Percentiles rank a stretch among this genome's conserved stretches.
These are phyloP conservation scores for Coranthus polyacanthus DNA, from an alignment of 2,797 vertebrate genomes.

Conservation along the genomic window DNA sequence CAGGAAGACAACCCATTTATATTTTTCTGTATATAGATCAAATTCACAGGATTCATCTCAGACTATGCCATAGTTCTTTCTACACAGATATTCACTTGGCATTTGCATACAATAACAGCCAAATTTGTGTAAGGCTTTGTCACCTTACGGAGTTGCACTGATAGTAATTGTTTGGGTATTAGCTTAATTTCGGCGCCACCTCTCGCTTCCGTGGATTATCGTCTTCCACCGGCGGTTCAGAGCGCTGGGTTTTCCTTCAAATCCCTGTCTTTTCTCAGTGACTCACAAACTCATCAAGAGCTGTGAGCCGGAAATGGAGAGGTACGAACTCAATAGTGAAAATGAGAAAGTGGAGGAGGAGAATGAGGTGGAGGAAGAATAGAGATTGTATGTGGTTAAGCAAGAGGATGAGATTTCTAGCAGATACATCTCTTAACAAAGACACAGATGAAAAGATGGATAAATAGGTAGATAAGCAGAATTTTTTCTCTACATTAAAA, in stretches of 20 bases:
- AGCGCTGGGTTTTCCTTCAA: constrained; percentile 52
- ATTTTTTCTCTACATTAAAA: constrained; percentile 39
- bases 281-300: constrained; percentile 61
- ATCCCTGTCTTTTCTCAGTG: constrained; percentile 59
- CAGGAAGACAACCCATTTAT: constrained; percentile 14
- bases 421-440: constrained; percentile 31
- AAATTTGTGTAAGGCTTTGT: constrained; percentile 64
- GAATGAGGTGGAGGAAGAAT: constrained; percentile 35
- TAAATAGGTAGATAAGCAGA: constrained; percentile 15
- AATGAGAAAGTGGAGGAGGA: constrained; percentile 40
- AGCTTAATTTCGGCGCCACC: constrained; percentile 55
- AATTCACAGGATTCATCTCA: constrained; percentile 27
- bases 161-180: constrained; percentile 72
- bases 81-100: constrained; percentile 44
- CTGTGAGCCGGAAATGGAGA: constrained; percentile 48
- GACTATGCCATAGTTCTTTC: constrained; percentile 22
- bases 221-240: constrained; percentile 52
- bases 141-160: constrained; percentile 39
- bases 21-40: constrained; percentile 32
- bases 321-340: constrained; percentile 41
- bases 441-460: constrained; percentile 24
- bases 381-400: constrained; percentile 31
- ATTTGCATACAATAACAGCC: constrained; percentile 42
- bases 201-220: constrained; percentile 71
- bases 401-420: constrained; percentile 27